Percentiles rank a stretch among this genome's conserved stretches.
Conservation (phyloP, 1,140 invertebrate genomes). For the Scylla paramamosain region DNA sequence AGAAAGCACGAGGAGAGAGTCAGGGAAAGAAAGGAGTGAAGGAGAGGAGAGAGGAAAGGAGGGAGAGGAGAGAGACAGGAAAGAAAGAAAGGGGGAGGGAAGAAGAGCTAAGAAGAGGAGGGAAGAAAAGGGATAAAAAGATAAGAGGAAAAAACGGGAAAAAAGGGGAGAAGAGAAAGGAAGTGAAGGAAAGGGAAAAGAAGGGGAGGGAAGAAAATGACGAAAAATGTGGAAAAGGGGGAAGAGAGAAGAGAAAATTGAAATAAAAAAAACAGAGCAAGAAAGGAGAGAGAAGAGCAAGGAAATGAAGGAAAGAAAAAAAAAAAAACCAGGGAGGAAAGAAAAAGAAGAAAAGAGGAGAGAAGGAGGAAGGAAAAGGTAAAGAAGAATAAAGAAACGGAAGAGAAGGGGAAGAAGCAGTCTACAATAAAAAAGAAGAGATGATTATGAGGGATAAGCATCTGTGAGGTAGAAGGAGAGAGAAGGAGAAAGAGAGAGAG, state of each 20-base stretch:
- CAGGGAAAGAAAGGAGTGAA: background rate
- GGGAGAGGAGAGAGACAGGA: background rate
- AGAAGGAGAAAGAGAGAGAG: too few species aligned
- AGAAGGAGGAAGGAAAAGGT: too few species aligned
- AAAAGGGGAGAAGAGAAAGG: background rate
- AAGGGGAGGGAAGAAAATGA: background rate
- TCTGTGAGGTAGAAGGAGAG: too few species aligned
- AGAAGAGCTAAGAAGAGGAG: background rate
- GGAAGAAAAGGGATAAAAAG: background rate
- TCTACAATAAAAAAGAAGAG: too few species aligned
- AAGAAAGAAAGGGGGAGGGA: background rate
- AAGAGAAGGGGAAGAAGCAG: too few species aligned
- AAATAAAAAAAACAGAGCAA: too few species aligned
- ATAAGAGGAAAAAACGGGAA: background rate
- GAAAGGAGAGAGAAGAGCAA: background rate
- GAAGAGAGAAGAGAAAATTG: too few species aligned
- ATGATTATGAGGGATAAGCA: too few species aligned
- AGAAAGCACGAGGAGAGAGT: background rate
- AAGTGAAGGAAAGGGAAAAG: background rate
- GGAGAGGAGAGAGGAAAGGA: background rate
- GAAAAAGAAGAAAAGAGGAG: too few species aligned
- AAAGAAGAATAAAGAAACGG: too few species aligned
- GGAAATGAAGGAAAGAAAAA: background rate
- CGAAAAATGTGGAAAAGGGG: too few species aligned
- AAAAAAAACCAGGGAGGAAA: too few species aligned